Percentiles rank a stretch among this genome's conserved stretches.
Conservation (phyloP, 2,113 vertebrate genomes). For the Nyctereutes procyonoides region DNA sequence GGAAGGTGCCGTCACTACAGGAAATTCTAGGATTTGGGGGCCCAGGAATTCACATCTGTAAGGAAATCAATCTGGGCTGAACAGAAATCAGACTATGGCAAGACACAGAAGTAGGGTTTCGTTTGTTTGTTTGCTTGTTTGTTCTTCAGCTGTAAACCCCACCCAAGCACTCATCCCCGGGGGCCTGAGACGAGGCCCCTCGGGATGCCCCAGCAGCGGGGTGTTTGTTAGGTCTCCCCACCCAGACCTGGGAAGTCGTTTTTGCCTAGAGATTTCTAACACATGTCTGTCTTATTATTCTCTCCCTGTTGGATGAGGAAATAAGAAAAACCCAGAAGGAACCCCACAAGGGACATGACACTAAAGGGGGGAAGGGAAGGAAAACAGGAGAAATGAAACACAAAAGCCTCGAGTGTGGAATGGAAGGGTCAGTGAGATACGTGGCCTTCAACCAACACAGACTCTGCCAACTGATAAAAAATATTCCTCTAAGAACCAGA, state of each 20-base stretch:
- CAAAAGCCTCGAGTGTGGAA: too few relatives aligned
- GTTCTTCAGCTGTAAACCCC: not conserved
- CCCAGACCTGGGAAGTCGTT: not conserved
- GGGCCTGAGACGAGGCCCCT: not conserved
- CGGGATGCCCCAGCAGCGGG: accelerated
- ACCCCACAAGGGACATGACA: not conserved
- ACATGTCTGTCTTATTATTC: not conserved
- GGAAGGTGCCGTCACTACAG: accelerated
- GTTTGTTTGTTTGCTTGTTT: too few relatives aligned
- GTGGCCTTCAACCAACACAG: not conserved
- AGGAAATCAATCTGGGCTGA: not conserved
- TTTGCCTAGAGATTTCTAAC: not conserved
- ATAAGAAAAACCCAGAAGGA: not conserved
- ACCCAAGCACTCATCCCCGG: not conserved
- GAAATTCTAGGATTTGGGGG: not conserved
- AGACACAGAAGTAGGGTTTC: not conserved
- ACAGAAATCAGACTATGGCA: not conserved
- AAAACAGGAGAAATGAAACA: not conserved
- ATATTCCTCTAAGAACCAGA: not conserved
- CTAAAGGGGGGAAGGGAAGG: not conserved
- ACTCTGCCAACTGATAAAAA: not conserved
- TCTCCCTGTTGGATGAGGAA: not conserved
- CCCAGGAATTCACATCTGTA: not conserved
- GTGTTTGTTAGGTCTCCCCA: not conserved
- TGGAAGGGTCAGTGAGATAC: not conserved